Base-by-base conservation (phyloP, 2,113 vertebrate species). In the Brachyhypopomus occidentalis region DNA sequence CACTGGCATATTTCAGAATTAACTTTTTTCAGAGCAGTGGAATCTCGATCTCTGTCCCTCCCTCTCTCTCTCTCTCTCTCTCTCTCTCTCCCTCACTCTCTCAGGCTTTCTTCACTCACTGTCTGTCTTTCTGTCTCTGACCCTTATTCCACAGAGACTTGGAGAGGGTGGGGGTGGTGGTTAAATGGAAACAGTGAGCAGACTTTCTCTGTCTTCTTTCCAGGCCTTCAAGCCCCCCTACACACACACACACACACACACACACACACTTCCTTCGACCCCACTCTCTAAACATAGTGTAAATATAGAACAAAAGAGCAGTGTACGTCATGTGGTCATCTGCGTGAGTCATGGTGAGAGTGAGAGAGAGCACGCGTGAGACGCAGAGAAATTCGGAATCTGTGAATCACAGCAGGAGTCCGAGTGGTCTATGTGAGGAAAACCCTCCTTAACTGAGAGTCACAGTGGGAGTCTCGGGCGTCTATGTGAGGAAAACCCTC, bases 381-480 rank as follows among this genome's bases (percentile, higher is more conserved):
- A 27, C 27, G 2, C 3, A 64, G 12, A 62, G 69, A 48, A 71
- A 27, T 22, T 59, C 41, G 67, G 79, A 89, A 80, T 52, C 69
- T 80, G 81, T 91, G 89, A 90, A 86, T 90, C 88, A 91, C 75
- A 81, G 69, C 36, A 36, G 71, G 70, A 76, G 83, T 75, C 66
- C 38, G 36, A 66, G 52, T n/a, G 73, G 59, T 52, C 45, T 63
- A 66, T 9, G n/a, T 64, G 74, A 86, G 78, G 59, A 77, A 79
- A 83, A 75, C 72, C 82, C 78, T 79, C 41, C 72, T 80, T 64
- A 56, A 71, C 48, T 16, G 23, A 23, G 41, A 41, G 41, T 41
- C 41, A 41, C 41, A 41, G 41, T 41, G 5, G 41, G 41, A 41
- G 41, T 41, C 41, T 9, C 41, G 5, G 41, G 5, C 1, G 5